Evolutionary conservation across 2,888 invertebrate genomes (phyloP).

Genomic region (Mesoligia furuncula): DNA sequence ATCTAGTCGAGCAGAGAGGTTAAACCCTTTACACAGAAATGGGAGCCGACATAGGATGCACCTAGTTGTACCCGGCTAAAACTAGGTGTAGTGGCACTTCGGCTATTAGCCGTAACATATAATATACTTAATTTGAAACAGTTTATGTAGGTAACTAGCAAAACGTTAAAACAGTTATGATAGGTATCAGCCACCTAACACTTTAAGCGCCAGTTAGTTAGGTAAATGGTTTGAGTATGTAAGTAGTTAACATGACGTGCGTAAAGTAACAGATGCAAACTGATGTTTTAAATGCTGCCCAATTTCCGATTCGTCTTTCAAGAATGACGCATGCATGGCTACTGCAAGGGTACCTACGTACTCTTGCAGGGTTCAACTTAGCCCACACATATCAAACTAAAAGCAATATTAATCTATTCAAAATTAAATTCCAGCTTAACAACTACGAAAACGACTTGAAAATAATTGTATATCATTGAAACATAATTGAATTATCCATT

Average conservation of each 20-base stretch:
- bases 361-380: not conserved
- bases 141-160: not conserved
- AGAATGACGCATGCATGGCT: not conserved
- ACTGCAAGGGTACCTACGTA: no score
- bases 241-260: not conserved
- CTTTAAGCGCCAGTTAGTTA: not conserved
- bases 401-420: constrained; percentile 50
- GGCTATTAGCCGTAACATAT: no score
- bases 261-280: not conserved
- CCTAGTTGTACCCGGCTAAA: no score
- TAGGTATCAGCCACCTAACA: not conserved
- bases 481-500: constrained; percentile 67
- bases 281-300: not conserved
- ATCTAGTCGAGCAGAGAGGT: no score
- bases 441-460: constrained; percentile 39
- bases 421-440: constrained; percentile 40
- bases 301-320: not conserved
- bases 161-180: not conserved
- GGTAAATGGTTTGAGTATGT: not conserved
- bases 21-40: no score
- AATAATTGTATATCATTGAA: constrained; percentile 54
- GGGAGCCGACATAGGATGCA: no score
- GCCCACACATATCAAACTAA: constrained; percentile 20
- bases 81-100: no score
- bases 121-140: not conserved